These are phyloP conservation scores for Poeciliopsis occidentalis DNA, from an alignment of 2,113 vertebrate genomes.

Conservation along the genomic window DNA sequence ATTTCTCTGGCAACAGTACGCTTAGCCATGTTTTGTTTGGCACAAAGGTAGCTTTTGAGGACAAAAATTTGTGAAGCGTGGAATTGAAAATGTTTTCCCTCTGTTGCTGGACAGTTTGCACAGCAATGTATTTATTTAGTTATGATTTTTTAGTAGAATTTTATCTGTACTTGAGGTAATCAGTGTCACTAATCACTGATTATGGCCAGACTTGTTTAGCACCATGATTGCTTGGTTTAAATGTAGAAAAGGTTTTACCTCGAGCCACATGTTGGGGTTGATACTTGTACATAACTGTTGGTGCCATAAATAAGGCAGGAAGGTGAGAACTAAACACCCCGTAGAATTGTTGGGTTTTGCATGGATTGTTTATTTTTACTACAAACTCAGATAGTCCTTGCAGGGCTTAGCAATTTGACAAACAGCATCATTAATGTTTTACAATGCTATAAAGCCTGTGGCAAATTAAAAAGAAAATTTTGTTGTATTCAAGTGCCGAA, in stretches of 20 bases:
- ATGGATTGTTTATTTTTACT: slow-evolving; percentile 26
- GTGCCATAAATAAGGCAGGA: slow-evolving; percentile 33
- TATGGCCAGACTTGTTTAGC: neutral
- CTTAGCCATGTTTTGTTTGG: neutral
- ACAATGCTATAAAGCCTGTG: slow-evolving; percentile 36
- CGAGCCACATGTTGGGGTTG: slow-evolving; percentile 20
- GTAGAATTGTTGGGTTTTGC: neutral
- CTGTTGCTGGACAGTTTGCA: neutral
- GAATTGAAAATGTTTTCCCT: neutral
- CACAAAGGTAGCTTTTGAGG: neutral
- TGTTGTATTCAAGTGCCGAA: slow-evolving; percentile 28
- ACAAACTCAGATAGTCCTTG: slow-evolving; percentile 30
- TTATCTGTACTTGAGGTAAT: neutral
- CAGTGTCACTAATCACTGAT: too few species aligned
- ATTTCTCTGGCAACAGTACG: neutral
- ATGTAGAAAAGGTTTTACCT: neutral
- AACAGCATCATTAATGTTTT: slow-evolving; percentile 45
- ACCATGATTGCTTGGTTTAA: neutral
- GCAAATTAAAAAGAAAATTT: slow-evolving; percentile 43
- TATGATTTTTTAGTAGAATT: neutral
- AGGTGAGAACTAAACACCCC: slow-evolving; percentile 23
- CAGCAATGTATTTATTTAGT: neutral
- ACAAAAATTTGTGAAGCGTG: neutral
- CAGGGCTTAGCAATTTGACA: slow-evolving; percentile 19
- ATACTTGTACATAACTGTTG: slow-evolving; percentile 6